These are phyloP conservation scores for Chionomys nivalis DNA, from an alignment of 2,113 vertebrate genomes.

Conservation along the genomic window DNA sequence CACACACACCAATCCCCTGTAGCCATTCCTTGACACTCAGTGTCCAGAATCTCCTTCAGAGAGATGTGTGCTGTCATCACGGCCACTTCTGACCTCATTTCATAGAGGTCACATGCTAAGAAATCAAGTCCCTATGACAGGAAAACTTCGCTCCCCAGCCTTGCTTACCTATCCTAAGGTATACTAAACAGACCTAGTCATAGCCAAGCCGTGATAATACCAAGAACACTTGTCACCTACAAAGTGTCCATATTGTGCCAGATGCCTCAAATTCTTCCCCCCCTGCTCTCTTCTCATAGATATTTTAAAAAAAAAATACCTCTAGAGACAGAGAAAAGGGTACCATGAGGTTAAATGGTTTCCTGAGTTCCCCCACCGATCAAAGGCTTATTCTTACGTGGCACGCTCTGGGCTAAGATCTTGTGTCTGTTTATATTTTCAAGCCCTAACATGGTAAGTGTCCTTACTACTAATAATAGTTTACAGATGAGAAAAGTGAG, in stretches of 20 bases:
- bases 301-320: not conserved
- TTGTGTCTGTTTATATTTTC: not conserved
- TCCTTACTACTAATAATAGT: not conserved
- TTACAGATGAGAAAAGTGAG: not conserved
- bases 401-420: not conserved
- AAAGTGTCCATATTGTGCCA: not conserved
- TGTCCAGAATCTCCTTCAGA: not conserved
- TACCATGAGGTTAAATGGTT: not conserved
- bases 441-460: not conserved
- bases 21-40: not conserved
- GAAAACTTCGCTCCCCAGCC: not conserved
- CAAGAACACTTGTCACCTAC: not conserved
- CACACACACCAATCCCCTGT: not conserved
- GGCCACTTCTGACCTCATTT: not conserved
- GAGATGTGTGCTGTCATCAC: accelerated
- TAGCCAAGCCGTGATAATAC: not conserved
- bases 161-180: not conserved
- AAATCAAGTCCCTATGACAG: not conserved
- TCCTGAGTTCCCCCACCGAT: not conserved
- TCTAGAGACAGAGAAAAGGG: not conserved
- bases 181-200: not conserved
- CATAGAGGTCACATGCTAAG: not conserved
- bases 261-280: not conserved
- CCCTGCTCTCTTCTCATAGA: not conserved
- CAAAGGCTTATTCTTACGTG: not conserved